phyloP scores from a whole-genome alignment of 2,797 vertebrate species.

The Cercopithecus hamlyni region DNA sequence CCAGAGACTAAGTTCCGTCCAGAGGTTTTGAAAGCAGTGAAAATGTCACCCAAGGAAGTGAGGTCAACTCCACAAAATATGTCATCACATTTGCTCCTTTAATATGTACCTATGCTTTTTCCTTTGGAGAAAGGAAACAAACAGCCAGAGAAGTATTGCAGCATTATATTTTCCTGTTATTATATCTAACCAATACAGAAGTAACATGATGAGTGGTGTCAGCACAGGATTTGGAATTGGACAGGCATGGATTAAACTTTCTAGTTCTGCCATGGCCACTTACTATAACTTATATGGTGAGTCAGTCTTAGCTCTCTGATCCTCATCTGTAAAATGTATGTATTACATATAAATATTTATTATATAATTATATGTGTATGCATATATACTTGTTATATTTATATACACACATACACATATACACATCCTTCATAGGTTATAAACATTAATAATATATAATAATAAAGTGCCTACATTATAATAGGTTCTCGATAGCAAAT shows the following conservation, averaged over 20 bases:
- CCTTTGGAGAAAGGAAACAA: slow-evolving; percentile 23
- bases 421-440: background rate
- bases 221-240: background rate
- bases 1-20: background rate
- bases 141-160: background rate
- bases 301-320: background rate
- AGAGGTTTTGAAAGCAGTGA: slow-evolving; percentile 40
- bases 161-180: background rate
- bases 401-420: background rate
- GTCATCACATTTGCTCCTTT: background rate
- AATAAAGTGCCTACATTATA: background rate
- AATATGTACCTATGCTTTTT: background rate
- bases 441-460: background rate
- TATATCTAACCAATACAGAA: background rate
- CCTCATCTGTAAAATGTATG: background rate
- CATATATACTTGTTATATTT: background rate
- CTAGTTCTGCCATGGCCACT: background rate
- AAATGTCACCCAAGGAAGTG: background rate
- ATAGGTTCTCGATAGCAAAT: background rate
- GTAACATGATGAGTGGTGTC: background rate
- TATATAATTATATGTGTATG: background rate
- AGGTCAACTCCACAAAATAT: background rate
- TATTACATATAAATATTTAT: background rate
- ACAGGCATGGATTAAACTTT: background rate
- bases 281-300: background rate